Conservation (phyloP, 2,113 vertebrate genomes). For the Esox niger region DNA sequence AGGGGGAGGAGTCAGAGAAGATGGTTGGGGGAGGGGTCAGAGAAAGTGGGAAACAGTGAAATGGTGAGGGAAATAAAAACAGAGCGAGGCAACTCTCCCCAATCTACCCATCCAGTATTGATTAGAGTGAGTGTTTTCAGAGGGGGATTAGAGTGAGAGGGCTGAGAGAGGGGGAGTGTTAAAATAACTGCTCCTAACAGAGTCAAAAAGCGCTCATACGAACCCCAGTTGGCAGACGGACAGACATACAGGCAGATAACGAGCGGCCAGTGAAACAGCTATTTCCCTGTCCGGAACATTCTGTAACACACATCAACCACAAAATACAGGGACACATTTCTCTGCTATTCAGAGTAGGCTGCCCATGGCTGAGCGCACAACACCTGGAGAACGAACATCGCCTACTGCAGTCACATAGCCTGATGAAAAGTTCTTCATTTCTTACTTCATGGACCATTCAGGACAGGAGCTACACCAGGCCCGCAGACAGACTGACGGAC, state of each 20-base stretch:
- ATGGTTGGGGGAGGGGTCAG: too few species aligned
- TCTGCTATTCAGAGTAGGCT: too few species aligned
- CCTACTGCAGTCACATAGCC: not conserved
- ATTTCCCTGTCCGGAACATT: not conserved
- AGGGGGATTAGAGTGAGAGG: constrained; percentile 12
- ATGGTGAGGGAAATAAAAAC: not conserved
- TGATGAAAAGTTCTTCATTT: too few species aligned
- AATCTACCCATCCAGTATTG: constrained; percentile 38
- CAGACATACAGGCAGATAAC: constrained; percentile 11
- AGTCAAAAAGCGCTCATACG: too few species aligned
- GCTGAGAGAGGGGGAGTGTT: constrained; percentile 6
- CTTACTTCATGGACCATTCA: not conserved
- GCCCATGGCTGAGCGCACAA: constrained; percentile 17
- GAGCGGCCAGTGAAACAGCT: not conserved
- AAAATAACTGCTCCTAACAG: too few species aligned
- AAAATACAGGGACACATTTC: too few species aligned
- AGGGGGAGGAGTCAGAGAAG: too few species aligned
- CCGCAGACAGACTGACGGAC: constrained; percentile 2
- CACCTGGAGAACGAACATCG: not conserved
- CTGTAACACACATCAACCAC: not conserved
- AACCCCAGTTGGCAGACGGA: constrained; percentile 8
- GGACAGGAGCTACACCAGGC: constrained; percentile 9
- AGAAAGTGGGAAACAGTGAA: not conserved
- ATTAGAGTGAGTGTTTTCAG: constrained; percentile 31
- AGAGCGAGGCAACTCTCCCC: not conserved